These are phyloP conservation scores for Paracentrotus lividus DNA, from an alignment of 53 echinoderm and acorn worm genomes.

Conservation along the genomic window DNA sequence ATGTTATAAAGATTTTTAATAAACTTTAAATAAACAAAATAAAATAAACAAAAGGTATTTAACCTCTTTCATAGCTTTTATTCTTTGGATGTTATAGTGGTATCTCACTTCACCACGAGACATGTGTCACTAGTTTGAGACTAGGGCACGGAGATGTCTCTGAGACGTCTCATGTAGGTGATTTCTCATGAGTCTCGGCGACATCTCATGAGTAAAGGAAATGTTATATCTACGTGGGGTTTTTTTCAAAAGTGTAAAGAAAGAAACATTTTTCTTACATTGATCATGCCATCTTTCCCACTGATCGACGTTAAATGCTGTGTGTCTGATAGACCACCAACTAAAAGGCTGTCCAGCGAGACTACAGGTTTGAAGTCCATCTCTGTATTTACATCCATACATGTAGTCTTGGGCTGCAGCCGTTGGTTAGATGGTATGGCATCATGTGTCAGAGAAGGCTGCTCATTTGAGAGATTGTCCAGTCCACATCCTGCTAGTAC, in stretches of 20 bases:
- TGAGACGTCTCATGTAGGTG: too few relatives aligned
- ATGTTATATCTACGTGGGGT: too few relatives aligned
- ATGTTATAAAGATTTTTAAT: too few relatives aligned
- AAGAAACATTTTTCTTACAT: background rate
- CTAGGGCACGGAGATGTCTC: too few relatives aligned
- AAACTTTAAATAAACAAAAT: too few relatives aligned
- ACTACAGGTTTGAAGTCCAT: conserved; percentile 44
- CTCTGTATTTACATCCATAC: background rate
- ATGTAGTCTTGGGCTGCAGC: background rate
- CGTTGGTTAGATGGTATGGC: background rate
- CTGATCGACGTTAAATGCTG: conserved; percentile 19
- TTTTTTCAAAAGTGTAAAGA: background rate
- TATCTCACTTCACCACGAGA: too few relatives aligned
- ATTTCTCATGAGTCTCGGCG: too few relatives aligned
- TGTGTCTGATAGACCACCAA: conserved; percentile 21
- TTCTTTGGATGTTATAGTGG: too few relatives aligned
- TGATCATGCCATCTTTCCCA: conserved; percentile 53
- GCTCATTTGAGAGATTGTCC: background rate
- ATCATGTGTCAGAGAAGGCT: background rate
- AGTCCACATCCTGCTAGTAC: conserved; percentile 42
- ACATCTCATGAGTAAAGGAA: too few relatives aligned
- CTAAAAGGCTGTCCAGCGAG: conserved; percentile 60
- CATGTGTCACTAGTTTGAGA: too few relatives aligned
- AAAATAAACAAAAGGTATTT: too few relatives aligned
- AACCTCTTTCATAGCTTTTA: too few relatives aligned